Conservation (phyloP, 2,113 vertebrate genomes). For the Ceyx melanurus region DNA sequence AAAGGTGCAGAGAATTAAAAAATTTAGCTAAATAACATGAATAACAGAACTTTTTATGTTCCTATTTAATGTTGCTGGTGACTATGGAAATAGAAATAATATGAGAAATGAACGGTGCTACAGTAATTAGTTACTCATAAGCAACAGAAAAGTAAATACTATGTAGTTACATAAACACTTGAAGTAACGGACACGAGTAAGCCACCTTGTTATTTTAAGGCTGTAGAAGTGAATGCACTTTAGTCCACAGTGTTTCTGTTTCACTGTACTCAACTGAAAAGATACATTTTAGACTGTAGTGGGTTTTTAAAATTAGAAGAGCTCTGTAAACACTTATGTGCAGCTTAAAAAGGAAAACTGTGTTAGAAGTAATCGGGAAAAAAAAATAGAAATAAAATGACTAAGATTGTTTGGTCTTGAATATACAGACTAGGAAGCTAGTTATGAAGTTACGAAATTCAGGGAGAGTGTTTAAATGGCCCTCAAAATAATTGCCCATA, state of each 20-base stretch:
- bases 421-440: background rate
- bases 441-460: background rate
- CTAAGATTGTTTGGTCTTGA: background rate
- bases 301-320: background rate
- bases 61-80: background rate
- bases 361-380: background rate
- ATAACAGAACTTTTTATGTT: background rate
- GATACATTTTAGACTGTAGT: background rate
- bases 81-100: background rate
- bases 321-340: background rate
- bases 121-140: background rate
- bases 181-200: background rate
- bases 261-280: background rate
- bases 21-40: background rate
- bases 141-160: constrained; percentile 17
- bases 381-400: background rate
- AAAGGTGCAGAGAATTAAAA: background rate
- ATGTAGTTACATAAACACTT: background rate
- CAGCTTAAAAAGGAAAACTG: background rate
- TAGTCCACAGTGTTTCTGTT: background rate
- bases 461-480: background rate
- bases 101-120: background rate
- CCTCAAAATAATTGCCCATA: background rate
- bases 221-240: background rate
- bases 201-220: background rate